These are phyloP conservation scores for Graphium colonna DNA, from an alignment of 2,888 invertebrate species.

Conservation along the genomic window DNA sequence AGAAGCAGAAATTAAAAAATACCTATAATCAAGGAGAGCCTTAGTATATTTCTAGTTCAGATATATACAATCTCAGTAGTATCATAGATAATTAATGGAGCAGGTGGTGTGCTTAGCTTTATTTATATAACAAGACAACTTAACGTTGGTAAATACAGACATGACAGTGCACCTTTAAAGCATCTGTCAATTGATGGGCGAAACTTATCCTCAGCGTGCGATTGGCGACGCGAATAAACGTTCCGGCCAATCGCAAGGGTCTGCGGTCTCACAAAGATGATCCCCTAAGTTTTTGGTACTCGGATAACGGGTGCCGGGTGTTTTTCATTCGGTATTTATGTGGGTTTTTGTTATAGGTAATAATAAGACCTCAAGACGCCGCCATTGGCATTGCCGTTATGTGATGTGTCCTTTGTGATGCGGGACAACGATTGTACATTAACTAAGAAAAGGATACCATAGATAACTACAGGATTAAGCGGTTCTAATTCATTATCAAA, in stretches of 20 bases:
- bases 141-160: slow-evolving; percentile 43
- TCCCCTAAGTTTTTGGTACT: slow-evolving; percentile 43
- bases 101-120: slow-evolving; percentile 46
- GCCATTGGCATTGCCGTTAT: not conserved
- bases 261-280: slow-evolving; percentile 40
- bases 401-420: not conserved
- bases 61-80: no score
- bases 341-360: slow-evolving; percentile 6
- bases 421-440: no score
- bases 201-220: slow-evolving; percentile 49
- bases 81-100: slow-evolving; percentile 25
- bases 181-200: slow-evolving; percentile 54
- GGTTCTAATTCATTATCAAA: no score
- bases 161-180: slow-evolving; percentile 52
- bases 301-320: slow-evolving; percentile 29
- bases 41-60: no score
- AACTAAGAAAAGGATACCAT: no score
- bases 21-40: no score
- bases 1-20: no score
- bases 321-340: slow-evolving; percentile 26
- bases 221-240: slow-evolving; percentile 29
- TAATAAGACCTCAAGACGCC: slow-evolving; percentile 12
- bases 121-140: slow-evolving; percentile 40
- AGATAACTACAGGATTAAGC: no score
- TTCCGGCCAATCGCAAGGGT: slow-evolving; percentile 52